Base-by-base conservation (phyloP, 1,140 invertebrate species). In the Meloidogyne hapla region DNA sequence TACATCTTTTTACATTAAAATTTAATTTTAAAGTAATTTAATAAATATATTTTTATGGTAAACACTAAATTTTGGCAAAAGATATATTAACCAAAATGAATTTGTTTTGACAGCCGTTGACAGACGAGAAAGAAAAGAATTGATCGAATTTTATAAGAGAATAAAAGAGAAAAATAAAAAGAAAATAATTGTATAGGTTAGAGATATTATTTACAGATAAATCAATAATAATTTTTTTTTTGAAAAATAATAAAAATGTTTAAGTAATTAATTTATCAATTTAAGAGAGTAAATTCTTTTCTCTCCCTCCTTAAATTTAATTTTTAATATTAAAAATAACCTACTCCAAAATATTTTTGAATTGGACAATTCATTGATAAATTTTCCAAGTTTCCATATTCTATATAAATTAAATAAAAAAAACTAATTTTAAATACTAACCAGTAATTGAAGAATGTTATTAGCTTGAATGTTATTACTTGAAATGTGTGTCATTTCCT, bases 381-480 rank as follows among this genome's bases (percentile, higher is more conserved):
- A 71, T 71, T 26, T 66, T 28, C 40, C 69, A 71, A 26, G 40
- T 71, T 33, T 71, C 69, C 25, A 71, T 26, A 10, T n/a, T 65
- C 69, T 56, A 56, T 33, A 56, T 5, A n/a, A 56, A 6, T 56
- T 8, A 56, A n/a, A 18, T 3, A 48, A 18, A 5, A 48, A 48
- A 18, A 48, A 48, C 18, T 3, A 56, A n/a, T 15, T 18, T 45
- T 45, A 56, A 56, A n/a, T n/a, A 15, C 18, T 6, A n/a, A 56
- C 48, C 18, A 71, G 15, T 45, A 71, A 28, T 28, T 76, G 74
- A 15, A 78, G 66, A 9, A 45, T 48, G 15, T 78, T 64, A 66
- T 78, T 78, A 15, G 78, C 18, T 61, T 68, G 74, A 33, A 77
- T 78, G 40, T 77, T 77, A 42, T 78, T 64, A 26, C 77, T 75